phyloP scores from a whole-genome alignment of 2,888 invertebrate genomes.

The Bombyx huttoni region DNA sequence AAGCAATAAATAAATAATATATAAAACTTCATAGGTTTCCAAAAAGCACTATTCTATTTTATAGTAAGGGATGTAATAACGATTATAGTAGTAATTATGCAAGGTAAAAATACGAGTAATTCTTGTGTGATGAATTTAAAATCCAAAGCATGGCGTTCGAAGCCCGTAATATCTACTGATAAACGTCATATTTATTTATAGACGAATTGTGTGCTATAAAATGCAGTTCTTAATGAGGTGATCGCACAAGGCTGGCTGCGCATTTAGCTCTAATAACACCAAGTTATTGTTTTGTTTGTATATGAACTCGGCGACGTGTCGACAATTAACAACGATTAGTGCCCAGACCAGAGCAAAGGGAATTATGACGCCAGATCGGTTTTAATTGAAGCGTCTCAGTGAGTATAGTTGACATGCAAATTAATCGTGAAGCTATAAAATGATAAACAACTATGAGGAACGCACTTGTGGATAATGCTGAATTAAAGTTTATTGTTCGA shows the following conservation, averaged over 20 bases:
- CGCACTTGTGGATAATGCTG: not conserved
- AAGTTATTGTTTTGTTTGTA: conserved; percentile 4
- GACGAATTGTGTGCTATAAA: not conserved
- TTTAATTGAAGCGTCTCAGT: conserved; percentile 38
- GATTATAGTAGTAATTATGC: too few species aligned
- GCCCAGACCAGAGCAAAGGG: conserved; percentile 16
- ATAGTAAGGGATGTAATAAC: too few species aligned
- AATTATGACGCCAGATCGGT: conserved; percentile 27
- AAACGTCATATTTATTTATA: too few species aligned
- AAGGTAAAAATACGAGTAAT: too few species aligned
- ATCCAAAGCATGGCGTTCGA: too few species aligned
- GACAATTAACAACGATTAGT: conserved; percentile 38
- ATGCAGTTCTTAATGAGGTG: not conserved
- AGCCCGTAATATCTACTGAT: too few species aligned
- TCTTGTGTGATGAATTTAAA: too few species aligned
- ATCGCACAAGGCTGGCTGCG: not conserved
- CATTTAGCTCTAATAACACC: not conserved
- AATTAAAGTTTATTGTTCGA: not conserved
- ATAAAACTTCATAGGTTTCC: too few species aligned
- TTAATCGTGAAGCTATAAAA: conserved; percentile 30
- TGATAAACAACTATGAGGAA: not conserved
- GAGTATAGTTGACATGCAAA: conserved; percentile 33
- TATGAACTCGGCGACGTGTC: conserved; percentile 11
- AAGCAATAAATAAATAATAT: too few species aligned
- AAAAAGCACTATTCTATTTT: too few species aligned